phyloP scores from a whole-genome alignment of 2,113 vertebrate species.

The Pluvianellus socialis region DNA sequence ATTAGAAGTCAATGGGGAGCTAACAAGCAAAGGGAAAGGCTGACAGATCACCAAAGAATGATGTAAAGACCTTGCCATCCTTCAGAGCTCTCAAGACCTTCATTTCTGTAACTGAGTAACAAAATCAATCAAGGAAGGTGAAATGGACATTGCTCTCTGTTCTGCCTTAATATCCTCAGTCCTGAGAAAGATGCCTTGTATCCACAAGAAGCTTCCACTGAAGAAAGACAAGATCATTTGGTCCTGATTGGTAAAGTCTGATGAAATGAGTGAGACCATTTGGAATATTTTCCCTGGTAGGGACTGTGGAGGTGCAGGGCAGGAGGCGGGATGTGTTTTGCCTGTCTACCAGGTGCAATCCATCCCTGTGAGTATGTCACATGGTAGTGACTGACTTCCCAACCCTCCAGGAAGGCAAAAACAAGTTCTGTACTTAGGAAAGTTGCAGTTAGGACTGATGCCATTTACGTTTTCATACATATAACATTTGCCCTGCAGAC shows the following conservation, averaged over 20 bases:
- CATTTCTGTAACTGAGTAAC: background rate
- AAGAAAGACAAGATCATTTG: background rate
- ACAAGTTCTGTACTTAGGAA: background rate
- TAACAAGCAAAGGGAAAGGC: conserved; percentile 8
- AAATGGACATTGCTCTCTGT: background rate
- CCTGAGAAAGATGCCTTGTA: background rate
- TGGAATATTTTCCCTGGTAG: background rate
- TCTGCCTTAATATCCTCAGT: background rate
- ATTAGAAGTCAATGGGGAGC: background rate
- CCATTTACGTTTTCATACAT: background rate
- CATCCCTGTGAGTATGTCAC: fast-evolving
- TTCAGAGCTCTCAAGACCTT: background rate
- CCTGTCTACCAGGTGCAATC: background rate
- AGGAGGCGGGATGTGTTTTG: background rate
- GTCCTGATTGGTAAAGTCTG: background rate
- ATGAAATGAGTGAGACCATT: background rate
- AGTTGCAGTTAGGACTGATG: background rate
- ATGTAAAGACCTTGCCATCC: background rate
- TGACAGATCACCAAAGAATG: background rate
- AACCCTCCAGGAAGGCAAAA: background rate
- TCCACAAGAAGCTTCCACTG: background rate
- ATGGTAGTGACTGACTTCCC: background rate
- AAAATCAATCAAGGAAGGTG: background rate
- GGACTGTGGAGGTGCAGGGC: background rate
- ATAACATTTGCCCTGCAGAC: background rate